Evolutionary conservation across 2,888 invertebrate species (phyloP), one percentile per base, ranked within the genome.

Genomic region (Catonia carolina): DNA sequence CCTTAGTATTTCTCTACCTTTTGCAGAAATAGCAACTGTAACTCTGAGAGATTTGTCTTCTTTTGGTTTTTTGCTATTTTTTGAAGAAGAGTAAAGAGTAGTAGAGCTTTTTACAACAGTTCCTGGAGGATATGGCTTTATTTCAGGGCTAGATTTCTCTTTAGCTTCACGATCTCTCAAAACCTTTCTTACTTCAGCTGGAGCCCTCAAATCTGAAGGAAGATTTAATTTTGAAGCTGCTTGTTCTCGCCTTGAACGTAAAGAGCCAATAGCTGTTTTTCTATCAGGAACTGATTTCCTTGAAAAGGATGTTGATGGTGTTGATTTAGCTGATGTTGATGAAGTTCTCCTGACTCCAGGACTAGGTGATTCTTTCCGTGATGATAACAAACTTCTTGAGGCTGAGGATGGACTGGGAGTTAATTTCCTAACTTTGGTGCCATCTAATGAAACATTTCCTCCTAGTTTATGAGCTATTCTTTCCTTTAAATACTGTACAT

Each of bases 401-500:
- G 55, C 58, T 58, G 31, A 53, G 47, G 27, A 47, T 17, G 42
- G 51, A 10, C 45, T 51, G 12, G 39, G 23, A 18, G 17, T 58
- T 55, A 55, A 42, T 17, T 55, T 39, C 48, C 52, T 41, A 23
- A 31, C 42, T 33, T 23, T 53, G 22, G 35, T 51, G n/a, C 36
- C 18, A 14, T 31, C 17, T n/a, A 48, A 14, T 14, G 20, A 20
- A 7, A 23, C 18, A 37, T 50, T 51, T 22, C 55, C 53, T 36
- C 52, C 59, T 45, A 83, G 69, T 66, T 81, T 83, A 60, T 77
- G 74, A 59, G 77, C 79, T 58, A 84, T 77, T 73, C 81, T 80
- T 56, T 84, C 81, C 67, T 78, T 78, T 0, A 83, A 68, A 65
- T 77, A 80, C 62, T 80, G 78, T 0, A 84, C 79, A 67, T 81